Evolutionary conservation across 2,113 vertebrate species (phyloP).

Genomic region (Strix uralensis): DNA sequence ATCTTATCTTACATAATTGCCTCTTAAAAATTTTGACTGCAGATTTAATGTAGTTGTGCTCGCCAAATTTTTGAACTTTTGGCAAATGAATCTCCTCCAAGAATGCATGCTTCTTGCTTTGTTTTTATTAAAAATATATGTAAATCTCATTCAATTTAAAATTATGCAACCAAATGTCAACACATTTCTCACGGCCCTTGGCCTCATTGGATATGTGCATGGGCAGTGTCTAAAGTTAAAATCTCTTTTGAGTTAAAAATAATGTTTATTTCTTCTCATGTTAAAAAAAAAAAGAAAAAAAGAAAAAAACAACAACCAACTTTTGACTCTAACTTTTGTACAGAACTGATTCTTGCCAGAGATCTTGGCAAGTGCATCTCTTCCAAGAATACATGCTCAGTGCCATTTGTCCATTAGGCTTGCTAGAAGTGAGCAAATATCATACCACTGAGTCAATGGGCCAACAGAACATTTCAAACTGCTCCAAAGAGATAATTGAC

Average conservation of each 20-base stretch:
- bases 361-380: background rate
- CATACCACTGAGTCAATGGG: background rate
- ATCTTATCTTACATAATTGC: background rate
- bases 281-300: background rate
- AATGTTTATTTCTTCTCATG: background rate
- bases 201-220: background rate
- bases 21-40: background rate
- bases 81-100: background rate
- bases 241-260: background rate
- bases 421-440: background rate
- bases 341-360: background rate
- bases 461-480: background rate
- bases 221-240: background rate
- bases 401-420: slow-evolving; percentile 11
- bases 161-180: slow-evolving; percentile 7
- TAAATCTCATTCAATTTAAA: slow-evolving; percentile 7
- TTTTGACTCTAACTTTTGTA: background rate
- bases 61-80: background rate
- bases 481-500: slow-evolving; percentile 30
- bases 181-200: background rate
- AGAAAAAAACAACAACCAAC: background rate
- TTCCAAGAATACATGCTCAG: background rate
- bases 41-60: background rate
- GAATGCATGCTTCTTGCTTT: background rate
- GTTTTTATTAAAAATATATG: slow-evolving; percentile 3